phyloP scores from a whole-genome alignment of 2,797 vertebrate genomes.

The Rachycentron canadum region DNA sequence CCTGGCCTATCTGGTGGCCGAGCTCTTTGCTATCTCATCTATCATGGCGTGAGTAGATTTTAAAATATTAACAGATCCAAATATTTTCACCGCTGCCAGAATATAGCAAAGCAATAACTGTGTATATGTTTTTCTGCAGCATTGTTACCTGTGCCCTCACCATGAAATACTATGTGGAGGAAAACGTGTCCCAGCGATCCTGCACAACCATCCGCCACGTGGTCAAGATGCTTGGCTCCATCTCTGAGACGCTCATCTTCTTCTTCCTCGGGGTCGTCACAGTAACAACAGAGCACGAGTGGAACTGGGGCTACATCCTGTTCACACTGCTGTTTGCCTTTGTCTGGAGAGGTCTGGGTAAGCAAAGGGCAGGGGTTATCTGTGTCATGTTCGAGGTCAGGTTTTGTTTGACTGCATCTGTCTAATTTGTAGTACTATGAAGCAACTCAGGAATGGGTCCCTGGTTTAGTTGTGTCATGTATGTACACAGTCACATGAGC shows the following conservation, averaged over 20 bases:
- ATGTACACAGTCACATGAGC: neutral
- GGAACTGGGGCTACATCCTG: conserved; percentile 97
- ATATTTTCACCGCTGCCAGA: neutral
- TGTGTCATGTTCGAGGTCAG: conserved; percentile 3
- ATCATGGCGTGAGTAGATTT: conserved; percentile 96
- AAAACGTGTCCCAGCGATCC: conserved; percentile 97
- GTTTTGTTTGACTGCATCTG: conserved; percentile 2
- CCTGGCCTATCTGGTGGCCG: conserved; percentile 94
- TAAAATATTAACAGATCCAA: neutral
- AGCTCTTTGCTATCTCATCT: conserved; percentile 95
- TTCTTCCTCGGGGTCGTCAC: conserved; percentile 98
- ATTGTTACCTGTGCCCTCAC: conserved; percentile 96
- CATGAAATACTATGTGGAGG: conserved; percentile 98
- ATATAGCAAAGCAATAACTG: neutral
- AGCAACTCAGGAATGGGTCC: neutral
- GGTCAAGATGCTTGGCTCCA: conserved; percentile 96
- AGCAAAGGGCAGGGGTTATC: conserved; percentile 38
- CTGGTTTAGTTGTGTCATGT: neutral
- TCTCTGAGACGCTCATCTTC: conserved; percentile 98
- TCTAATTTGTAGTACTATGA: neutral
- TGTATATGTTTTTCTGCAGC: conserved; percentile 78
- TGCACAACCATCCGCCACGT: conserved; percentile 96
- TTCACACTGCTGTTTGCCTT: conserved; percentile 95
- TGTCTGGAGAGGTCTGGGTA: conserved; percentile 95
- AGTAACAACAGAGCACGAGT: conserved; percentile 94